Evolutionary conservation across 2,113 vertebrate species (phyloP), one percentile per base, ranked within the genome.

Genomic region (Nyctereutes procyonoides): DNA sequence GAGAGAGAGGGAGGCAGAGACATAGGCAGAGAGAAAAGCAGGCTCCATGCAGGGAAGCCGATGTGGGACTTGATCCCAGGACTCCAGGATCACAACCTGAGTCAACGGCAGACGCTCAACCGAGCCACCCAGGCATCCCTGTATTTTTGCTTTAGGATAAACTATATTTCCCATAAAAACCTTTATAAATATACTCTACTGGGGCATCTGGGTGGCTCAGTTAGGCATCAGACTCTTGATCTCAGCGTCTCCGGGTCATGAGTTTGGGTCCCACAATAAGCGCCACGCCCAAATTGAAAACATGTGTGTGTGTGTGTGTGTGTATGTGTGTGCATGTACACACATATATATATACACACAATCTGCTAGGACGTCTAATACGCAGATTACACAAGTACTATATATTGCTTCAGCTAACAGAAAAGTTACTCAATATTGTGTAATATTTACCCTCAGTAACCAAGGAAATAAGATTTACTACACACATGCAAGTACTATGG

Each of bases 381-480:
- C 32, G 73, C 0, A 80, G 43, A 79, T 90, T 90, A 87, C 71
- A 88, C 35, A 90, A 89, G 8, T 86, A 28, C 48, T 85, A 26
- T 55, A 56, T 51, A 81, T 51, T 76, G 43, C 87, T 85, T 92
- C 24, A n/a, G 65, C 28, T 71, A 82, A 26, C 71, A 90, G 62
- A 87, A 92, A 90, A 88, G n/a, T 67, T 69, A 48, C 32, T 97
- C n/a, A 76, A 77, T 30, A 62, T 8, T 83, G 53, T 51, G 2
- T 93, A 97, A 97, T 88, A 92, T 95, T 95, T 96, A 89, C 26
- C 71, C 43, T 38, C 43, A 0, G 48, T 96, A 90, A 98, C 76
- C 91, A 96, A 97, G 60, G 67, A 92, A 81, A 63, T 83, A 82
- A 93, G 56, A 96, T 74, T 69, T 96, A 65, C 83, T 92, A 89